Evolutionary conservation across 2,113 vertebrate species (phyloP).

Genomic region (Neopipo cinnamomea): DNA sequence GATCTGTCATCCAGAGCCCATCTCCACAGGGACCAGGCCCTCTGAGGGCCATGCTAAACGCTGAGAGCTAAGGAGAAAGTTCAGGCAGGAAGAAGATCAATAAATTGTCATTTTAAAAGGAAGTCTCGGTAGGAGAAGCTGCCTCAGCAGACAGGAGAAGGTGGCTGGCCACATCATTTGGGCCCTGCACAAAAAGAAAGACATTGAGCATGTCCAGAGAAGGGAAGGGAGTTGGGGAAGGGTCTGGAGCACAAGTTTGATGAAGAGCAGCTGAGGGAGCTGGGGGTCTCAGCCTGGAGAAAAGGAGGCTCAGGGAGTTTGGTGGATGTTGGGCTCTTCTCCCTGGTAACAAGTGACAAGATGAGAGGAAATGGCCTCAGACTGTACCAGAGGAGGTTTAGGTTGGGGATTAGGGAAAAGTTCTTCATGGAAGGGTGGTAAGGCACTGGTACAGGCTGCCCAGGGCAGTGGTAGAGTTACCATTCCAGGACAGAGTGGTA

Average conservation of each 20-base stretch:
- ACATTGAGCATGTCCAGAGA: background rate
- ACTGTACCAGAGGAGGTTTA: background rate
- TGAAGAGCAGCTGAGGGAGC: background rate
- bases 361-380: rapidly evolving
- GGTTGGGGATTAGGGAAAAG: background rate
- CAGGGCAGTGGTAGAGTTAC: background rate
- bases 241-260: background rate
- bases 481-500: too few species aligned
- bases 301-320: background rate
- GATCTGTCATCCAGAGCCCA: background rate
- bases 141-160: background rate
- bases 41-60: background rate
- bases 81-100: background rate
- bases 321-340: background rate
- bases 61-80: background rate
- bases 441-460: background rate
- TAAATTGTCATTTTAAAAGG: background rate
- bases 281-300: background rate
- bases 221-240: background rate
- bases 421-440: background rate
- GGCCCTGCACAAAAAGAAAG: background rate
- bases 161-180: background rate
- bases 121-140: background rate
- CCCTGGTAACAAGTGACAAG: background rate
- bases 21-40: background rate